Conservation (phyloP, 2,797 vertebrate genomes). For the Dendrocincla tyrannina region DNA sequence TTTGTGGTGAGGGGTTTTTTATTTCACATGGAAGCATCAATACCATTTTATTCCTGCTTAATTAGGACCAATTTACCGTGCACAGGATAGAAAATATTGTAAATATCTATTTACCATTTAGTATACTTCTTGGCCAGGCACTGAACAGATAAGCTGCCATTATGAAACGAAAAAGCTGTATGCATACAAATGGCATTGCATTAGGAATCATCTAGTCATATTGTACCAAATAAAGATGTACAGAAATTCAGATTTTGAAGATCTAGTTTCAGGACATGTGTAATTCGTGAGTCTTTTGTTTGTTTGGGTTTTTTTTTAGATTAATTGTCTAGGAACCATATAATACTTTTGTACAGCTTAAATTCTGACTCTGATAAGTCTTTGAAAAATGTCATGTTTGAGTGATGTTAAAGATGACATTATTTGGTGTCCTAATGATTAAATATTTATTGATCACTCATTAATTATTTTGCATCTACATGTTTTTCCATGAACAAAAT, state of each 20-base stretch:
- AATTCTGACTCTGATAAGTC: neutral
- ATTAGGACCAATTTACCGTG: slow-evolving; percentile 63
- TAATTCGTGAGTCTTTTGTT: neutral
- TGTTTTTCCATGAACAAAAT: neutral
- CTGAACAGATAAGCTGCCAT: slow-evolving; percentile 12
- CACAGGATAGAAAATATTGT: slow-evolving; percentile 46
- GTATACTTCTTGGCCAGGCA: slow-evolving; percentile 5
- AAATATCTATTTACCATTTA: slow-evolving; percentile 39
- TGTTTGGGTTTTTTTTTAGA: neutral
- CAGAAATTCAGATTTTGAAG: neutral
- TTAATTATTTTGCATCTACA: neutral
- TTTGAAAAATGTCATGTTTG: neutral
- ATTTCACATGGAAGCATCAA: slow-evolving; percentile 56
- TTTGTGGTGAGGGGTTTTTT: neutral
- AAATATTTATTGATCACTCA: neutral
- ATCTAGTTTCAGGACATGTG: neutral
- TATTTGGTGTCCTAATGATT: neutral
- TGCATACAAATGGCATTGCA: neutral
- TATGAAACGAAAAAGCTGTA: slow-evolving; percentile 9
- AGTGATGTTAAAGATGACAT: neutral
- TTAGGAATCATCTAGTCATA: neutral
- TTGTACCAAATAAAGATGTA: neutral
- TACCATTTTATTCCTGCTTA: slow-evolving; percentile 55
- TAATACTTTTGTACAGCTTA: neutral
- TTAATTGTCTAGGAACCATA: neutral